These are phyloP conservation scores for Erebia aethiops DNA, from an alignment of 2,888 invertebrate species.

Conservation along the genomic window DNA sequence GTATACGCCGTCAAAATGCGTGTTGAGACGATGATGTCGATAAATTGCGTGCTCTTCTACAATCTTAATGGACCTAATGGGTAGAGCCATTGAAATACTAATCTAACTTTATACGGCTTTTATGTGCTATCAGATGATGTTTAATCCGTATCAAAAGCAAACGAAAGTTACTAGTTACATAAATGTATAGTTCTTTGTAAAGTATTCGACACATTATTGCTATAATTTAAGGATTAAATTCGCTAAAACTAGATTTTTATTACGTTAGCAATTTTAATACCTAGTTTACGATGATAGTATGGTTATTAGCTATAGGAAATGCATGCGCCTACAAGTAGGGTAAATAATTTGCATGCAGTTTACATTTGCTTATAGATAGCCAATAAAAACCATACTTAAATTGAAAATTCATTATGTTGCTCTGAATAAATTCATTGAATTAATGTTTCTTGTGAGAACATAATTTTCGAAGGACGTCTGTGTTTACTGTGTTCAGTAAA, in stretches of 20 bases:
- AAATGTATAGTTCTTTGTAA: neutral
- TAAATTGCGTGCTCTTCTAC: constrained; percentile 8
- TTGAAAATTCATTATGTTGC: neutral
- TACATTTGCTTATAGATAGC: neutral
- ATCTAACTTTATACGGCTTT: constrained; percentile 2
- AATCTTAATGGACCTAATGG: constrained; percentile 10
- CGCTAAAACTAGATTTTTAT: constrained; percentile 20
- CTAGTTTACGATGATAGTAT: constrained; percentile 9
- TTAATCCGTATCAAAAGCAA: neutral
- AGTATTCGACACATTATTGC: neutral
- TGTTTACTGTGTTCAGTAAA: neutral
- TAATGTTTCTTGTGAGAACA: neutral
- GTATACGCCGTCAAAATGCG: neutral
- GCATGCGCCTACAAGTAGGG: neutral
- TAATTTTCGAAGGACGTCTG: neutral
- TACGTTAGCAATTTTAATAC: constrained; percentile 11
- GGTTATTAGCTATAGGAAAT: neutral
- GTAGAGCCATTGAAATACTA: neutral
- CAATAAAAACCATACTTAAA: neutral
- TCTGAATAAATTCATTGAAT: neutral
- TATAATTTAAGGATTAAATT: neutral
- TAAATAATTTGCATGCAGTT: neutral
- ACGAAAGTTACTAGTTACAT: neutral
- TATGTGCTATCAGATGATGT: constrained; percentile 5
- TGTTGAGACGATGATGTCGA: constrained; percentile 7